Conservation (phyloP, 2,888 invertebrate genomes). For the Folsomia manolachei region DNA sequence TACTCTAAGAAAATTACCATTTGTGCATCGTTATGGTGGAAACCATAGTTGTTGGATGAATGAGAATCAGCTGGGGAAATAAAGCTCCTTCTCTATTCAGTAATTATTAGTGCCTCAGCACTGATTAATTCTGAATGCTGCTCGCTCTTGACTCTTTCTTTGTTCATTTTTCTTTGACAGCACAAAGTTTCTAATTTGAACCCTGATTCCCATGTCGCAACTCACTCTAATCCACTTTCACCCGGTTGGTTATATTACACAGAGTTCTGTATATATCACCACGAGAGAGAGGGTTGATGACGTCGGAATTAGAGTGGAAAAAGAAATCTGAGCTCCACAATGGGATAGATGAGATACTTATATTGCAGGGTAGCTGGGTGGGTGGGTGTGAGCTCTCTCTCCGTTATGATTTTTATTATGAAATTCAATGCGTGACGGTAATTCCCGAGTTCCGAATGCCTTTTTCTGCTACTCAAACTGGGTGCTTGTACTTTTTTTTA, state of each 20-base stretch:
- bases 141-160: neutral
- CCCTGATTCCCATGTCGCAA: neutral
- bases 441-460: neutral
- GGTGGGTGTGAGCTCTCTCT: too few relatives aligned
- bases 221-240: neutral
- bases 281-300: too few relatives aligned
- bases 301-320: too few relatives aligned
- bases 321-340: neutral
- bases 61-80: neutral
- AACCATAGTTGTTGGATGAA: too few relatives aligned
- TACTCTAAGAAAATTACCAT: too few relatives aligned
- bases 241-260: too few relatives aligned
- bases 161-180: neutral
- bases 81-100: neutral
- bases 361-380: too few relatives aligned
- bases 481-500: neutral
- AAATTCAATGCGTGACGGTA: conserved; percentile 22
- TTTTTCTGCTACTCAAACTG: neutral
- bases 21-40: too few relatives aligned
- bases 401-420: neutral
- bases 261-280: too few relatives aligned
- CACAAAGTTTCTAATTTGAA: neutral
- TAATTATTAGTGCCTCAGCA: neutral
- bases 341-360: neutral
- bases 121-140: neutral